Evolutionary conservation across 2,888 invertebrate species (phyloP), one percentile per base, ranked within the genome.

Genomic region (Amblyjoppa fuscipennis): DNA sequence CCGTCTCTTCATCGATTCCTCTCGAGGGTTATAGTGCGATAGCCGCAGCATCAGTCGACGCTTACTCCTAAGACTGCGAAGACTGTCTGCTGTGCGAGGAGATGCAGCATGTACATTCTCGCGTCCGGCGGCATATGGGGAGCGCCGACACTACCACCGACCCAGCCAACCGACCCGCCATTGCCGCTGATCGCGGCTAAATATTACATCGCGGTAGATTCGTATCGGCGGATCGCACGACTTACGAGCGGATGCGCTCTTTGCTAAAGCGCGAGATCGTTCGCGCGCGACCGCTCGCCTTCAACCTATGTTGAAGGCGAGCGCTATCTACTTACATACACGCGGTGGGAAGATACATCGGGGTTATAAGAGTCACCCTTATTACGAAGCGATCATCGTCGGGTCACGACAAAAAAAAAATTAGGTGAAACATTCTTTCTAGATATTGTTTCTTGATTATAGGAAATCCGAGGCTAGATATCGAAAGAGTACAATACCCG

Each of bases 191-290:
- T 64, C 64, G 89, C 88, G 89, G 89, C 91, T 91, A 89, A 91
- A 90, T 87, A 90, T 91, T 91, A 90, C 89, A 91, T 90, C 88
- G 88, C 87, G 85, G 87, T 88, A 90, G 89, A 91, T 91, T 89
- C 89, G 87, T 91, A 89, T 91, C 90, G 87, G 86, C 85, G 49
- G 85, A 76, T 87, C 87, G 87, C 87, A 87, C 90, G 87, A 87
- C 88, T 87, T 86, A 89, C 86, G 87, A 89, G 85, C 85, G 78
- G 83, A 83, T 79, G 77, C 79, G 83, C 83, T 80, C 68, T 81
- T 74, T 80, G 78, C 77, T 78, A 51, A 78, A 78, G 73, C 74
- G 66, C 78, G 69, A 79, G 74, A 51, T 69, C 78, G 74, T 41
- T 68, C 64, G 41, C 69, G 59, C 78, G 28, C 78, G 56, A 56